Evolutionary conservation across 92 coral and sea anemone species (phyloP).

Genomic region (Porites lobata): DNA sequence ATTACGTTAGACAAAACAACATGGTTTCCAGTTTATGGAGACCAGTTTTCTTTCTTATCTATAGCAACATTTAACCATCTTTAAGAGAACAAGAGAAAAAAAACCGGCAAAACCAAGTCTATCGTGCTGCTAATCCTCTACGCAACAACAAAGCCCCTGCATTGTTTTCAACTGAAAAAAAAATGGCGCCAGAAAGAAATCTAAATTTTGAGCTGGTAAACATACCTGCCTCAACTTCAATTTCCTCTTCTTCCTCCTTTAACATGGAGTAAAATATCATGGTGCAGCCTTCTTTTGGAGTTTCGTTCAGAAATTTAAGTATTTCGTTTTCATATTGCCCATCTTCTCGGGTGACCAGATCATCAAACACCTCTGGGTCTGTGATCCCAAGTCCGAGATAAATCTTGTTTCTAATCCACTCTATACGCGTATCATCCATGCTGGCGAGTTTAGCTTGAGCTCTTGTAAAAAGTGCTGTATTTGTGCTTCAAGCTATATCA

Average conservation of each 20-base stretch:
- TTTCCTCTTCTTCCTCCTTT: conserved; percentile 96
- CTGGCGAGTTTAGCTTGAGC: not conserved
- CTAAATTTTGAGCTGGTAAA: not conserved
- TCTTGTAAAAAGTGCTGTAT: not conserved
- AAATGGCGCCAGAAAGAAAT: conserved; percentile 6
- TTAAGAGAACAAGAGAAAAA: not conserved
- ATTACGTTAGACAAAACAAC: too few species aligned
- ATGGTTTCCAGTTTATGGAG: too few species aligned
- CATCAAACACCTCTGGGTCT: conserved; percentile 98
- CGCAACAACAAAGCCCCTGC: conserved; percentile 10
- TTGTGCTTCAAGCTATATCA: not conserved
- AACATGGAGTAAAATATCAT: conserved; percentile 92
- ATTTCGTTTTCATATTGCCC: conserved; percentile 92
- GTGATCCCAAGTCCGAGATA: conserved; percentile 94
- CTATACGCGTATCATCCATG: conserved; percentile 98
- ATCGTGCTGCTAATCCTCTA: not conserved
- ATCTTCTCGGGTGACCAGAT: conserved; percentile 94
- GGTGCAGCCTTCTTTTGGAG: conserved; percentile 93
- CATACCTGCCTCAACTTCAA: conserved; percentile 98
- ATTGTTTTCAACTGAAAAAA: not conserved
- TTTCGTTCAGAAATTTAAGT: conserved; percentile 93
- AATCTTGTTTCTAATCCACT: conserved; percentile 96
- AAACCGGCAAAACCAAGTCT: not conserved
- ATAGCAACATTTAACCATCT: not conserved
- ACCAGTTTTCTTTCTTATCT: too few species aligned